A percentile compares a stretch with the other conserved stretches of the same genome.
These are phyloP conservation scores for Syngnathus rostellatus DNA, from an alignment of 2,797 vertebrate genomes.

Conservation along the genomic window DNA sequence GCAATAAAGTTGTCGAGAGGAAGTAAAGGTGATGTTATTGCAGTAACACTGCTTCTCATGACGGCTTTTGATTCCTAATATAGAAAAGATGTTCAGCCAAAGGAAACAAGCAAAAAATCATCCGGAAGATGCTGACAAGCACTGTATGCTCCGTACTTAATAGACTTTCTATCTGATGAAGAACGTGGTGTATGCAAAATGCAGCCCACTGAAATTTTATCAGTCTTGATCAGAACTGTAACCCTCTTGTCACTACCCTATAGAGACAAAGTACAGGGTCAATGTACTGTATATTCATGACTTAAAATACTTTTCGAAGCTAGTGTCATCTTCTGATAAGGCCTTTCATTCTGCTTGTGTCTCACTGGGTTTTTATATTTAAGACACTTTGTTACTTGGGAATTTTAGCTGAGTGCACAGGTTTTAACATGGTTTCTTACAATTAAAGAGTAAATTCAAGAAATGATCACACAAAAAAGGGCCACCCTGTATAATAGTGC, in stretches of 20 bases:
- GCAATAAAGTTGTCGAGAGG: conserved; percentile 33
- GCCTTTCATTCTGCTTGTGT: not conserved
- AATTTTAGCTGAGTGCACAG: not conserved
- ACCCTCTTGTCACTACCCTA: conserved; percentile 1
- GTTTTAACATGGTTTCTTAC: not conserved
- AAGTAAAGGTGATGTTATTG: conserved; percentile 46
- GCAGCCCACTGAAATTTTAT: conserved; percentile 21
- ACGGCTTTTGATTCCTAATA: conserved; percentile 26
- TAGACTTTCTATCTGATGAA: conserved; percentile 52
- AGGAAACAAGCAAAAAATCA: conserved; percentile 26
- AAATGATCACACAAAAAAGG: not conserved
- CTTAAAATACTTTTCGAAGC: not conserved
- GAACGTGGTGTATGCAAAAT: conserved; percentile 20
- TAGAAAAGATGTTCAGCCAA: conserved; percentile 20
- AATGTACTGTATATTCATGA: conserved; percentile 4
- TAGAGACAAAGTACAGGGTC: not conserved
- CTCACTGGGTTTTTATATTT: not conserved
- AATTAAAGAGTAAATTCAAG: not conserved
- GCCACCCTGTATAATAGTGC: not conserved
- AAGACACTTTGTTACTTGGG: not conserved
- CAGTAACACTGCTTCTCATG: conserved; percentile 25
- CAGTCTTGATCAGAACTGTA: conserved; percentile 20
- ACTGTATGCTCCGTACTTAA: conserved; percentile 18
- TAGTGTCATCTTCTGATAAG: not conserved
- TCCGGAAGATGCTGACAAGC: conserved; percentile 34